These are phyloP conservation scores for Amazonetta brasiliensis DNA, from an alignment of 2,797 vertebrate genomes.

Conservation along the genomic window DNA sequence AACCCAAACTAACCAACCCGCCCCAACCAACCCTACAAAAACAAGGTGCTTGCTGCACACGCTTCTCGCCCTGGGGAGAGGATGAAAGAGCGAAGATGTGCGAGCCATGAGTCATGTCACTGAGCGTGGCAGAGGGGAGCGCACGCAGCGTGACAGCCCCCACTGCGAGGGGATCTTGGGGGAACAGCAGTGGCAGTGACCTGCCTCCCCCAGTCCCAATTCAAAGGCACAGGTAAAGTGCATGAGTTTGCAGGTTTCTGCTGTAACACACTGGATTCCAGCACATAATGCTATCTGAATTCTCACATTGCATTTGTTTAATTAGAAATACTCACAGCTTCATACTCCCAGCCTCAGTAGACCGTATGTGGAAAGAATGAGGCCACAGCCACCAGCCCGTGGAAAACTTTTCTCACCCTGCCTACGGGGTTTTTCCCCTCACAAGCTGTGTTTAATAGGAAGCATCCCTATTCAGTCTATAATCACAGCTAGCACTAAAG, in stretches of 20 bases:
- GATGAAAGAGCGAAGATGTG: not conserved
- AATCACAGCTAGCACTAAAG: not conserved
- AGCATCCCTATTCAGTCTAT: not conserved
- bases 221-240: not conserved
- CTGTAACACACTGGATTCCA: not conserved
- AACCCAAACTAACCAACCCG: not conserved
- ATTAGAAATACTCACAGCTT: not conserved
- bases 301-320: not conserved
- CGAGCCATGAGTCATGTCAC: not conserved
- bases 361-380: not conserved
- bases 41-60: not conserved
- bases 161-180: not conserved
- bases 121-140: not conserved
- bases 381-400: not conserved
- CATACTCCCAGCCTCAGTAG: not conserved
- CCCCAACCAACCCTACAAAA: not conserved
- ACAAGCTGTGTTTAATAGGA: not conserved
- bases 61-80: not conserved
- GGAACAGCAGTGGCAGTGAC: not conserved
- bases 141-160: not conserved
- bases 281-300: not conserved
- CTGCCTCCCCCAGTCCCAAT: not conserved
- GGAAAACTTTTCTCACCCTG: conserved; percentile 14
- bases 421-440: not conserved
- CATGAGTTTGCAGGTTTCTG: not conserved